These are phyloP conservation scores for Busseola fusca DNA, from an alignment of 2,888 invertebrate genomes.

Conservation along the genomic window DNA sequence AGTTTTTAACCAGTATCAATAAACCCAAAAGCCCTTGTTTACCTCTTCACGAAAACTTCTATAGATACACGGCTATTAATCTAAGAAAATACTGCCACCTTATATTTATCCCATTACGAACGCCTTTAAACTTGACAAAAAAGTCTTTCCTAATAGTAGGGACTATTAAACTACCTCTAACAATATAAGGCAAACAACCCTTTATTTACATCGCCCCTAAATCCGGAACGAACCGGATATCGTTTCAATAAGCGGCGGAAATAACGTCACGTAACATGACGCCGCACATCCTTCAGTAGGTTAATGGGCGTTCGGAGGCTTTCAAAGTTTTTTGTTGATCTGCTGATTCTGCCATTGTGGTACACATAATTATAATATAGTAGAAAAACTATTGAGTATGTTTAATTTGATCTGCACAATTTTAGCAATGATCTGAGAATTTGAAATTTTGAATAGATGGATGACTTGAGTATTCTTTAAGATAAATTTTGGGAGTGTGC, in stretches of 20 bases:
- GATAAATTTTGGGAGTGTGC: too few relatives aligned
- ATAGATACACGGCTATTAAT: conserved; percentile 25
- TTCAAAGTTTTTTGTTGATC: conserved; percentile 44
- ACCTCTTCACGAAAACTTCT: conserved; percentile 18
- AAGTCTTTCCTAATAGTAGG: conserved; percentile 39
- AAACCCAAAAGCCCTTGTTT: conserved; percentile 26
- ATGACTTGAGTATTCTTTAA: background rate
- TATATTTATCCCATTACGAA: conserved; percentile 49
- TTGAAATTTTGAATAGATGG: background rate
- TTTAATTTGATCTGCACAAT: background rate
- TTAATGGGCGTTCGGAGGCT: conserved; percentile 62
- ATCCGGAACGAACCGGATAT: conserved; percentile 72
- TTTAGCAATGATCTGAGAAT: conserved; percentile 13
- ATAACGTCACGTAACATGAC: conserved; percentile 68
- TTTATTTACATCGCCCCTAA: conserved; percentile 68
- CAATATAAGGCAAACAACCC: conserved; percentile 65
- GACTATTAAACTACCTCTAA: conserved; percentile 57
- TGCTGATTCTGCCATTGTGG: conserved; percentile 19
- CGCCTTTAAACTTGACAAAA: conserved; percentile 38
- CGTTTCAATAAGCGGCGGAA: conserved; percentile 68
- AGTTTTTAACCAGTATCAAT: conserved; percentile 28
- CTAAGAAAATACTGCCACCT: conserved; percentile 21
- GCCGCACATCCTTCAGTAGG: conserved; percentile 67
- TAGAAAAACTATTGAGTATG: conserved; percentile 17
- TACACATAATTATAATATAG: conserved; percentile 31